phyloP scores from a whole-genome alignment of 2,113 vertebrate species.

The Osmerus mordax region DNA sequence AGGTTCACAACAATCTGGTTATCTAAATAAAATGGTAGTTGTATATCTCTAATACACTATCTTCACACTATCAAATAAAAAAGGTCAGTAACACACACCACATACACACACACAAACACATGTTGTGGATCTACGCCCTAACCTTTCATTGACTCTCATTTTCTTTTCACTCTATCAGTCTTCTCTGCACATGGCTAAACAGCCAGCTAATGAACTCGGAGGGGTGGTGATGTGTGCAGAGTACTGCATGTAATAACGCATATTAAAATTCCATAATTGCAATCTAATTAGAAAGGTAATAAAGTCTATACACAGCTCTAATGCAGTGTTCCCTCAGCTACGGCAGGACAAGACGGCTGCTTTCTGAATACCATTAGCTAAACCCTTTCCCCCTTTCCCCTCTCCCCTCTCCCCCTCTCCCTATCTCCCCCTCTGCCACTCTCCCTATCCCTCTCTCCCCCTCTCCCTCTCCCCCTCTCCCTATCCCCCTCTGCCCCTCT shows the following conservation, averaged over 20 bases:
- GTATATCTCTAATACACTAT: too few species aligned
- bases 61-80: not conserved
- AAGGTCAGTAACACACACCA: not conserved
- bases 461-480: too few species aligned
- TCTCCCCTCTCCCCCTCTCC: too few species aligned
- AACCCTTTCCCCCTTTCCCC: not conserved
- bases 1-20: not conserved
- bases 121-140: slow-evolving; percentile 6
- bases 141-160: slow-evolving; percentile 33
- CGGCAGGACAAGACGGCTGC: slow-evolving; percentile 29
- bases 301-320: slow-evolving; percentile 47
- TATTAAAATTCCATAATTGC: slow-evolving; percentile 62
- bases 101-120: not conserved
- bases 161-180: slow-evolving; percentile 42
- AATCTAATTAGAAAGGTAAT: slow-evolving; percentile 60
- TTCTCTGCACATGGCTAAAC: slow-evolving; percentile 31
- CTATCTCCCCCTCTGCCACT: too few species aligned
- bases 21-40: too few species aligned
- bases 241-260: slow-evolving; percentile 59
- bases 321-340: slow-evolving; percentile 42
- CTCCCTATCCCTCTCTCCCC: too few species aligned
- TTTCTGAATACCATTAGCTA: slow-evolving; percentile 9
- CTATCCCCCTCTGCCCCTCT: too few species aligned
- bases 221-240: slow-evolving; percentile 55
- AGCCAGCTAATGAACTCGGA: slow-evolving; percentile 59